Conservation (phyloP, 2,888 invertebrate genomes). For the Hemithea aestivaria region DNA sequence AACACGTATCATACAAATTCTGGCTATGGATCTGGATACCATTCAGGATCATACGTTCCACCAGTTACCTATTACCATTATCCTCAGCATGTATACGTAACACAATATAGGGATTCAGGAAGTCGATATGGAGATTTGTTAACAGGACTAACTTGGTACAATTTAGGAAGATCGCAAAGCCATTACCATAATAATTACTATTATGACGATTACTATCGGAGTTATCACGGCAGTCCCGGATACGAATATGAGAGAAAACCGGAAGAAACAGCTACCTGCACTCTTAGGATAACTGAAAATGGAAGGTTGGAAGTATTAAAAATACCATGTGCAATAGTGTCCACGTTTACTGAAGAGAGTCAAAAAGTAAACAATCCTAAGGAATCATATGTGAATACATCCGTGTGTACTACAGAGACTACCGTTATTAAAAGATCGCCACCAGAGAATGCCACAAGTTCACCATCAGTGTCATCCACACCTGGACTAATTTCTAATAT, state of each 20-base stretch:
- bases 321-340: slow-evolving; percentile 70
- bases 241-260: slow-evolving; percentile 30
- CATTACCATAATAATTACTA: slow-evolving; percentile 52
- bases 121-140: slow-evolving; percentile 62
- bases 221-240: slow-evolving; percentile 38
- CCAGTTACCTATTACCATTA: slow-evolving; percentile 19
- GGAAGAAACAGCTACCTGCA: slow-evolving; percentile 49
- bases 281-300: slow-evolving; percentile 55
- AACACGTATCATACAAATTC: slow-evolving; percentile 26
- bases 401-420: slow-evolving; percentile 49
- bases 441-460: too few species aligned
- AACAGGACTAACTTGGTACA: slow-evolving; percentile 63
- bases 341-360: slow-evolving; percentile 60
- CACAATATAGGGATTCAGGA: slow-evolving; percentile 58
- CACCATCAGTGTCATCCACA: too few species aligned
- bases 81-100: slow-evolving; percentile 62
- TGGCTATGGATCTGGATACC: slow-evolving; percentile 18
- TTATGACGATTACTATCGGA: slow-evolving; percentile 65
- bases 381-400: slow-evolving; percentile 38
- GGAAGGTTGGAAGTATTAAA: slow-evolving; percentile 46
- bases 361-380: slow-evolving; percentile 31
- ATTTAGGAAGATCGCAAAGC: slow-evolving; percentile 60
- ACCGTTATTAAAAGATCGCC: slow-evolving; percentile 20
- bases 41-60: slow-evolving; percentile 4
- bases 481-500: too few species aligned